A percentile compares a stretch with the other conserved stretches of the same genome.
phyloP scores from a whole-genome alignment of 2,888 invertebrate species.

The Rhamnusium bicolor region DNA sequence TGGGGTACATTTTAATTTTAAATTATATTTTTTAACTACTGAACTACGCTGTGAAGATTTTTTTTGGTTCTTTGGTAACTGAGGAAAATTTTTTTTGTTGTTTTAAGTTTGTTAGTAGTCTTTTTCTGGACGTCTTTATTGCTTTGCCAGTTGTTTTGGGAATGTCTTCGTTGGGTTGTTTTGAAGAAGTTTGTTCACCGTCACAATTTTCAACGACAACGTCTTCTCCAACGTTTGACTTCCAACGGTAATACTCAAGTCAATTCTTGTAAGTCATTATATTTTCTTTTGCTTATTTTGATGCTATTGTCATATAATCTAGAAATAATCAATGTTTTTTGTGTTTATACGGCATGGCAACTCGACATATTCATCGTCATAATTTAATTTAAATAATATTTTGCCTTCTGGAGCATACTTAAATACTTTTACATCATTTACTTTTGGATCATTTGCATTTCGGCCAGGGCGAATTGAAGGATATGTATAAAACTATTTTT shows the following conservation, averaged over 20 bases:
- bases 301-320: conserved; percentile 30
- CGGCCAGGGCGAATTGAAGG: conserved; percentile 22
- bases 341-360: neutral
- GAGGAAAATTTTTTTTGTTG: too few species aligned
- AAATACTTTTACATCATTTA: conserved; percentile 27
- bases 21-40: too few species aligned
- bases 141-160: too few species aligned
- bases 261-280: conserved; percentile 30
- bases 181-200: neutral
- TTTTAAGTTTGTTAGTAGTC: too few species aligned
- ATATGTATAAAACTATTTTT: neutral
- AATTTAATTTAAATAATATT: conserved; percentile 25
- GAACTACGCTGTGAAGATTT: too few species aligned
- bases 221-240: neutral
- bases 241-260: conserved; percentile 30
- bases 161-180: too few species aligned
- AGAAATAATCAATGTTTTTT: neutral
- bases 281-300: conserved; percentile 26
- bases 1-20: too few species aligned
- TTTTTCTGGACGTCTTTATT: too few species aligned
- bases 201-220: neutral
- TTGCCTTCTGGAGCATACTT: conserved; percentile 17
- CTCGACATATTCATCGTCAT: neutral
- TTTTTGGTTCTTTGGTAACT: too few species aligned
- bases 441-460: conserved; percentile 15